These are phyloP conservation scores for Scatophagus argus DNA, from an alignment of 2,113 vertebrate species.

Conservation along the genomic window DNA sequence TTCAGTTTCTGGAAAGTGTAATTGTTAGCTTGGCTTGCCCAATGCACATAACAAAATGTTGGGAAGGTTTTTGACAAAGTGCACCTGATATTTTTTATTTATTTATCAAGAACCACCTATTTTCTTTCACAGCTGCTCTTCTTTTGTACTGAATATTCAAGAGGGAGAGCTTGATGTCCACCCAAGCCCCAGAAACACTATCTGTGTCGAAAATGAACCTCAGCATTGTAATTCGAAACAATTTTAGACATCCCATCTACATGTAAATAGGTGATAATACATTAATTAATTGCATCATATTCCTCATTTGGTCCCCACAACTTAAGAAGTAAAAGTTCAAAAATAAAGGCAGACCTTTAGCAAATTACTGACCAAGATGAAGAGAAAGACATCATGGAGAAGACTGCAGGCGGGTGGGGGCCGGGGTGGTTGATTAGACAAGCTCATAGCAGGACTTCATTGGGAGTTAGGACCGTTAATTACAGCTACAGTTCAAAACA, in stretches of 20 bases:
- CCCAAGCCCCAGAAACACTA: neutral
- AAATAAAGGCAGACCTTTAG: conserved; percentile 49
- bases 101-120: too few relatives aligned
- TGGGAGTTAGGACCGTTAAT: conserved; percentile 63
- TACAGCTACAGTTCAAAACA: conserved; percentile 69
- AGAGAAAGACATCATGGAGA: conserved; percentile 29
- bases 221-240: conserved; percentile 42
- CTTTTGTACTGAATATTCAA: neutral
- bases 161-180: neutral
- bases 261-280: conserved; percentile 24
- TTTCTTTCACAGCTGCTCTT: neutral
- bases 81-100: too few relatives aligned
- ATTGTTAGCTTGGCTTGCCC: too few relatives aligned
- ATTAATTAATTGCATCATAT: conserved; percentile 61
- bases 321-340: conserved; percentile 30
- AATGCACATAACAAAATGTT: too few relatives aligned
- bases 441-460: conserved; percentile 45
- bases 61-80: neutral
- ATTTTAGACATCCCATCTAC: conserved; percentile 34
- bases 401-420: conserved; percentile 13
- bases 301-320: conserved; percentile 29
- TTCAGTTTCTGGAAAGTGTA: neutral
- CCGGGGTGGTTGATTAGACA: conserved; percentile 61
- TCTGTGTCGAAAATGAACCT: neutral
- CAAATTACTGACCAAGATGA: conserved; percentile 36